Conservation (phyloP, 2,797 vertebrate genomes). For the Catamblyrhynchus diadema region DNA sequence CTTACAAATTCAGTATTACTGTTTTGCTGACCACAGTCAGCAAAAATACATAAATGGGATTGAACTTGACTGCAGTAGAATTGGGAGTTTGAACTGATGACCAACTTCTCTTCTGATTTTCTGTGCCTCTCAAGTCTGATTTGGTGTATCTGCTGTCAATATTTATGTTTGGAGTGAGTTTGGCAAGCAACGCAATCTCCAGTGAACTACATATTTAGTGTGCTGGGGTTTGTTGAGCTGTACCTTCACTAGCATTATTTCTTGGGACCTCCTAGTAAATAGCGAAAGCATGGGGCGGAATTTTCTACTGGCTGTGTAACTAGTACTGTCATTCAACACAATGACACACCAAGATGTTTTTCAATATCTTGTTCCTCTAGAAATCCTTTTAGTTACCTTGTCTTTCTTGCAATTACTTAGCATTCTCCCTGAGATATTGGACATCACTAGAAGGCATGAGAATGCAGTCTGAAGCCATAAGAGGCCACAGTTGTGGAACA, state of each 20-base stretch:
- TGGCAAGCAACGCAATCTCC: background rate
- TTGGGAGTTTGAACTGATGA: background rate
- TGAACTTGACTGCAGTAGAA: background rate
- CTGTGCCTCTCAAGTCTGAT: background rate
- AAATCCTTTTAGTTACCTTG: background rate
- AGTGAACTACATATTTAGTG: background rate
- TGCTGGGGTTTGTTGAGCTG: background rate
- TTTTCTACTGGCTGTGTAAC: background rate
- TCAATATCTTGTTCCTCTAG: background rate
- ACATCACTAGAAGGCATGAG: background rate
- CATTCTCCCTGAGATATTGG: background rate
- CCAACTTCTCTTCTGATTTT: background rate
- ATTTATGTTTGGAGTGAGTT: background rate
- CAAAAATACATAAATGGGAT: background rate
- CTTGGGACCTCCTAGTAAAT: background rate
- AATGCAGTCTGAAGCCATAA: background rate
- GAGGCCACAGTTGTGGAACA: background rate
- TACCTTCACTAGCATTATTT: background rate
- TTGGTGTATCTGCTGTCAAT: accelerated
- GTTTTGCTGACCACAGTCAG: background rate
- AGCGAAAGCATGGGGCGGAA: background rate
- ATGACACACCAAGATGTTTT: background rate
- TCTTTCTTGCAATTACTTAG: background rate
- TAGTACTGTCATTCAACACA: background rate
- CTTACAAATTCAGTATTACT: background rate